Evolutionary conservation across 2,888 invertebrate species (phyloP).

Genomic region (Strigamia maritima): DNA sequence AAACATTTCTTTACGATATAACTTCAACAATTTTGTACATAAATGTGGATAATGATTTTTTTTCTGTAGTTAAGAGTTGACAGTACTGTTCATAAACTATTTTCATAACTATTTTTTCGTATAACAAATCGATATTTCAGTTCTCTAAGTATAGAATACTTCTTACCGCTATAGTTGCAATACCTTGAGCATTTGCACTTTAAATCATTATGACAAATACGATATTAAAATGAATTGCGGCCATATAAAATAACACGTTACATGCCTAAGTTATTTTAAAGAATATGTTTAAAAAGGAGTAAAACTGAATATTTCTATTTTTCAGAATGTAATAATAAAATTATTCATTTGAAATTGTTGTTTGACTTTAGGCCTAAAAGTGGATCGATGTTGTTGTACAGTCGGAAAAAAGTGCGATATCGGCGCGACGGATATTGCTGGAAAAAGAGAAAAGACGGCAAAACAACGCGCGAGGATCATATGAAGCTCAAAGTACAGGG

Average conservation of each 20-base stretch:
- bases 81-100: too few relatives aligned
- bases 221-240: not conserved
- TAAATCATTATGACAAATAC: not conserved
- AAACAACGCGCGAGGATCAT: constrained; percentile 96
- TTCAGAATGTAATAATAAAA: not conserved
- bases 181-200: not conserved
- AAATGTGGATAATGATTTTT: too few relatives aligned
- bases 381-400: constrained; percentile 94
- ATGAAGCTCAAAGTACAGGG: constrained; percentile 99
- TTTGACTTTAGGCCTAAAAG: constrained; percentile 76
- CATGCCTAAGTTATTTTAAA: not conserved
- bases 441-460: constrained; percentile 97
- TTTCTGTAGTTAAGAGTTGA: too few relatives aligned
- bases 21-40: too few relatives aligned
- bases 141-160: too few relatives aligned
- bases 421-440: constrained; percentile 96
- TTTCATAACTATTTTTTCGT: too few relatives aligned
- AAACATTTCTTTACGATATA: too few relatives aligned
- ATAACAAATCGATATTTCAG: too few relatives aligned
- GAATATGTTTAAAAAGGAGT: too few relatives aligned
- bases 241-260: not conserved
- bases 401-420: constrained; percentile 91
- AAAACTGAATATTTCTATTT: too few relatives aligned
- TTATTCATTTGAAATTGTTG: not conserved
- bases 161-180: not conserved